A percentile compares a stretch with the other conserved stretches of the same genome.
phyloP scores from a whole-genome alignment of 2,888 invertebrate species.

The Ichneumoninae sp. region DNA sequence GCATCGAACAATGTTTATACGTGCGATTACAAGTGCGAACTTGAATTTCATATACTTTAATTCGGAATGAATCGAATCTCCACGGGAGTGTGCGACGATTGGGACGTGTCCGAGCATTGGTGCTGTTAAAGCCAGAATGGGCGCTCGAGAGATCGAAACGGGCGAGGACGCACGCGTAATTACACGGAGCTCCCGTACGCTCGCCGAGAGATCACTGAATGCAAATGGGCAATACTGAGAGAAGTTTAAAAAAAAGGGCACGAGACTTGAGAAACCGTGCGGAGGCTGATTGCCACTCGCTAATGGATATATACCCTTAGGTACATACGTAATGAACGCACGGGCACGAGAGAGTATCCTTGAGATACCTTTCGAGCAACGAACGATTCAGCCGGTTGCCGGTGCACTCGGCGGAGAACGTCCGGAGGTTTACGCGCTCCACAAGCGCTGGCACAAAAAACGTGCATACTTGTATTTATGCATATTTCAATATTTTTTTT shows the following conservation, averaged over 20 bases:
- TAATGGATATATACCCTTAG: constrained; percentile 63
- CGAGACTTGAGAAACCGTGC: constrained; percentile 53
- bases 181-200: neutral
- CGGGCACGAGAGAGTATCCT: constrained; percentile 62
- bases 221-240: neutral
- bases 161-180: neutral
- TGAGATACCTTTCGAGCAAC: constrained; percentile 65
- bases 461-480: constrained; percentile 45
- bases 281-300: constrained; percentile 59
- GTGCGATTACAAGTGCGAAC: too few relatives aligned
- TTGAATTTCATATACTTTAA: neutral
- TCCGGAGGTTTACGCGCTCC: constrained; percentile 47
- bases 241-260: constrained; percentile 23
- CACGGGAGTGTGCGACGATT: neutral
- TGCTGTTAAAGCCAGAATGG: neutral
- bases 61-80: neutral
- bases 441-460: constrained; percentile 38
- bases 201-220: constrained; percentile 15
- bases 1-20: too few relatives aligned
- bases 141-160: neutral
- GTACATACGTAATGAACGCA: constrained; percentile 64
- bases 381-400: constrained; percentile 44
- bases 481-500: constrained; percentile 2
- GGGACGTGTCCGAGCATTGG: too few relatives aligned
- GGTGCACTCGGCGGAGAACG: constrained; percentile 46